Conservation (phyloP, 2,888 invertebrate species). For the Automeris io region DNA sequence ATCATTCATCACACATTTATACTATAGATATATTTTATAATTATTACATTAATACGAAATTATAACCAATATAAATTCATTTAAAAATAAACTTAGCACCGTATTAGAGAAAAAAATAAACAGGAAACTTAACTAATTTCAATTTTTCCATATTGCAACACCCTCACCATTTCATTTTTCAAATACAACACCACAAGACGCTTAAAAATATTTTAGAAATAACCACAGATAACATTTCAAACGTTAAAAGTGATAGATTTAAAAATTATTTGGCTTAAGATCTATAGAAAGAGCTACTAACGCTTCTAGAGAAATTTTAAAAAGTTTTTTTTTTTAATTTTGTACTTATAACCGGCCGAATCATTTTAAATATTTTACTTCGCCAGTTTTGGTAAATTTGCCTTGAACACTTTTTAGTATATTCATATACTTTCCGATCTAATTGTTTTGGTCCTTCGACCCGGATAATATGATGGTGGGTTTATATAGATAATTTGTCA, state of each 20-base stretch:
- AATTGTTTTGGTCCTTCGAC: background rate
- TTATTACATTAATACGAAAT: background rate
- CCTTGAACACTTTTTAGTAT: background rate
- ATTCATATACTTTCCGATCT: background rate
- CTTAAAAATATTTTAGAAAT: constrained; percentile 15
- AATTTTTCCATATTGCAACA: constrained; percentile 35
- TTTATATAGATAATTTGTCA: too few species aligned
- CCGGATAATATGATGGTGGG: too few species aligned
- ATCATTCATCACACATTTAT: constrained; percentile 7
- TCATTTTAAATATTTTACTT: constrained; percentile 17
- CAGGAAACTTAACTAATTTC: constrained; percentile 3
- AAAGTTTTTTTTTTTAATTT: constrained; percentile 41
- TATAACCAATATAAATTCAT: background rate
- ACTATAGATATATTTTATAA: background rate
- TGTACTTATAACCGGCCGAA: constrained; percentile 67
- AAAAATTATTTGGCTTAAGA: constrained; percentile 14
- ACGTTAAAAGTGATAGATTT: constrained; percentile 20
- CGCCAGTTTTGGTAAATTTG: constrained; percentile 4
- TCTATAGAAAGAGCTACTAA: constrained; percentile 8
- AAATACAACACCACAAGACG: constrained; percentile 22
- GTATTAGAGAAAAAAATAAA: constrained; percentile 20
- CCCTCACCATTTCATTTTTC: constrained; percentile 18
- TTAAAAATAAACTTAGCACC: constrained; percentile 27
- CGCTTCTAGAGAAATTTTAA: constrained; percentile 9
- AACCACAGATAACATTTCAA: constrained; percentile 17